Conservation (phyloP, 2,797 vertebrate species). For the Cossypha niveicapilla region DNA sequence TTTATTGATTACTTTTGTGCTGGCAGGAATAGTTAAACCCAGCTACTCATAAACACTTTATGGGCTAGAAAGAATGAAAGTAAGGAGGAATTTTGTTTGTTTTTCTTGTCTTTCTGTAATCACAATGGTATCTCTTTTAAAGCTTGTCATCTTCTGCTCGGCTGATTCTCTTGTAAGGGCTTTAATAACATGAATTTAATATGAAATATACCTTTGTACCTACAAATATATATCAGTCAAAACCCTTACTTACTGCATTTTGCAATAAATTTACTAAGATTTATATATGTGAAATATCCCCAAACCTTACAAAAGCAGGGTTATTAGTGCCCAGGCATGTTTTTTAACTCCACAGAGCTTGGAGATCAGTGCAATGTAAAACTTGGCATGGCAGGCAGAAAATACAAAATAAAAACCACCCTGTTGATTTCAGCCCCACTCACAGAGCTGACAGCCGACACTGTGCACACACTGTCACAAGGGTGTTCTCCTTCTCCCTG, state of each 20-base stretch:
- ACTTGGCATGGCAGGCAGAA: background rate
- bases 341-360: background rate
- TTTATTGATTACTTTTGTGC: constrained; percentile 13
- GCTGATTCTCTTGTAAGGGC: constrained; percentile 3
- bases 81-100: constrained; percentile 8
- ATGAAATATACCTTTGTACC: background rate
- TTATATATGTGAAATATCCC: background rate
- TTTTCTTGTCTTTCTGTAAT: constrained; percentile 32
- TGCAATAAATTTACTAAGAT: background rate
- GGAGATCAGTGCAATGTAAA: background rate
- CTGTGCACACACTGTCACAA: background rate
- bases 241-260: background rate
- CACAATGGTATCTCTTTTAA: constrained; percentile 4
- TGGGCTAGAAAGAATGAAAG: constrained; percentile 7
- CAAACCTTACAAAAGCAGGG: background rate
- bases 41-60: constrained; percentile 5
- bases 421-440: background rate
- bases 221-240: background rate
- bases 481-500: background rate
- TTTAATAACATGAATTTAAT: constrained; percentile 17
- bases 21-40: constrained; percentile 7
- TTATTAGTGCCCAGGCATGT: background rate
- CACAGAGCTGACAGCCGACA: background rate
- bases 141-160: constrained; percentile 19
- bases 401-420: background rate